phyloP scores from a whole-genome alignment of 2,797 vertebrate species.

The Acridotheres tristis region DNA sequence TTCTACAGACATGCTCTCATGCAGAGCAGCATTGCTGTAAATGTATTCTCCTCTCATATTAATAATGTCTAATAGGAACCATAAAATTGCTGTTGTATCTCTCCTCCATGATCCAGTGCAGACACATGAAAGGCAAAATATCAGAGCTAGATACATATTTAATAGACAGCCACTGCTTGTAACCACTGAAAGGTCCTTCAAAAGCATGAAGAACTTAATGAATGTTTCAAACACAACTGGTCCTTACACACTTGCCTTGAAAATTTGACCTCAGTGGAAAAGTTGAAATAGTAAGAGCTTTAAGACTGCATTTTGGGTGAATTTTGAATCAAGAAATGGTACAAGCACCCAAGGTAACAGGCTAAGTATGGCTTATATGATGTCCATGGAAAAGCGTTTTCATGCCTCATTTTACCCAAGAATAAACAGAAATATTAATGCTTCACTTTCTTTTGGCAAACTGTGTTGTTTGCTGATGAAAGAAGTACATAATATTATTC shows the following conservation, averaged over 20 bases:
- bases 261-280: background rate
- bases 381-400: background rate
- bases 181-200: background rate
- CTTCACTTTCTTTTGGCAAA: background rate
- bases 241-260: background rate
- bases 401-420: background rate
- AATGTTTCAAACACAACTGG: background rate
- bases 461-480: background rate
- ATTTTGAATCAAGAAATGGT: background rate
- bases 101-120: background rate
- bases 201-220: background rate
- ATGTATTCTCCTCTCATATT: background rate
- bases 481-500: background rate
- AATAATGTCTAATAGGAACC: background rate
- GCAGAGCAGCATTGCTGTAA: background rate
- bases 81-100: background rate
- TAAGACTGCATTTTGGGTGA: background rate
- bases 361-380: background rate
- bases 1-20: background rate
- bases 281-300: background rate
- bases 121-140: background rate
- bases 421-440: background rate
- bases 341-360: background rate
- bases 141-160: background rate
- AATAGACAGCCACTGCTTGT: background rate